Evolutionary conservation across 2,797 vertebrate genomes (phyloP), one percentile per base, ranked within the genome.

Genomic region (Anguilla megastoma): DNA sequence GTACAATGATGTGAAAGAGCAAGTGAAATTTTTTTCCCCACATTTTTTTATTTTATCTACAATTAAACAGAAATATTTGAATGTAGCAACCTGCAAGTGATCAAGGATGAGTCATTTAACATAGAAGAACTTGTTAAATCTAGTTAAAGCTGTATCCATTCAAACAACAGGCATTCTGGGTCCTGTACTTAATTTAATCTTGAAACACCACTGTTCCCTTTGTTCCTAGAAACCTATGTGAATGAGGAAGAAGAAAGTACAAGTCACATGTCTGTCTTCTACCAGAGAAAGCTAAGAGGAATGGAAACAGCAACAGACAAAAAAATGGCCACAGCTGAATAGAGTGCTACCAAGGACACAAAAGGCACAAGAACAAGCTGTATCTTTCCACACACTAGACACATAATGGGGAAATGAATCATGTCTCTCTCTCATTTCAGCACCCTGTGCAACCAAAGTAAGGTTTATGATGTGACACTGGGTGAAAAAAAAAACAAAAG

Each of bases 391-490:
- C 54, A 80, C 74, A 45, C 56, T 27, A 30, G 76, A 80, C 74
- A 30, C 4, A 58, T n/a, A 16, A 21, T 21, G 16, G n/a, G 24
- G 58, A n/a, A 16, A 16, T 52, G 24, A 27, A 52, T 50, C 21
- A 7, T 6, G 24, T 16, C 1, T 21, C 74, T 36, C 14, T 58
- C 56, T 58, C 45, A 41, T 41, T 58, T 24, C 56, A 45, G 71
- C n/a, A 36, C 24, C 18, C n/a, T 30, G 14, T 60, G 74, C 45
- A 56, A 80, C 58, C 52, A 80, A 87, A 87, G 74, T 24, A 24
- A 85, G 45, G 84, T 90, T 90, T 63, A 79, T 89, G 91, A 84
- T 88, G 33, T 82, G 85, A 87, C 88, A 91, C 89, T 87, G 89
- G 92, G 27, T 58, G 84, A 50, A 71, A 86, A 83, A 48, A 80